These are phyloP conservation scores for Erpobdella octoculata DNA, from an alignment of 2,888 invertebrate genomes.

Conservation along the genomic window DNA sequence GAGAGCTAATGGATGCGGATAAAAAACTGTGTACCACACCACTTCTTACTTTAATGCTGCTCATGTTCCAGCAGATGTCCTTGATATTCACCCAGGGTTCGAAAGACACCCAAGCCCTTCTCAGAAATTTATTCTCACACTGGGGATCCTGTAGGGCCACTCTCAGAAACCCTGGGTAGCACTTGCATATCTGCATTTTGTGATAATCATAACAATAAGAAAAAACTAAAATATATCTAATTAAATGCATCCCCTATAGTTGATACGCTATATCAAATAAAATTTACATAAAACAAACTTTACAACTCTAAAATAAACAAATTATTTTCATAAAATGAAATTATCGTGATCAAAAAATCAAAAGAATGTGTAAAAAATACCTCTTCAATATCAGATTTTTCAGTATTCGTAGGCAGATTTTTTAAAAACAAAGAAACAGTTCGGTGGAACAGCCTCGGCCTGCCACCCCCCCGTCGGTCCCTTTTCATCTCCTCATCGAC, in stretches of 20 bases:
- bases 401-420: neutral
- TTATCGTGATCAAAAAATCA: neutral
- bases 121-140: slow-evolving; percentile 87
- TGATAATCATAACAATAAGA: neutral
- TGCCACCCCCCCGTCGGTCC: too few species aligned
- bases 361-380: neutral
- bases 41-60: slow-evolving; percentile 71
- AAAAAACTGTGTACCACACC: neutral
- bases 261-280: neutral
- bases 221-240: neutral
- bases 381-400: neutral
- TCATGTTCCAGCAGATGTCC: slow-evolving; percentile 97
- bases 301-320: neutral
- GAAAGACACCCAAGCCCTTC: slow-evolving; percentile 97
- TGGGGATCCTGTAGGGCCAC: slow-evolving; percentile 94
- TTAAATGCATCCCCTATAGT: neutral
- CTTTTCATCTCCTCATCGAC: neutral
- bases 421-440: slow-evolving; percentile 21
- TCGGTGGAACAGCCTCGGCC: neutral
- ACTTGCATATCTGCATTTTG: slow-evolving; percentile 65
- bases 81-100: slow-evolving; percentile 92
- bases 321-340: neutral
- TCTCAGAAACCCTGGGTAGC: slow-evolving; percentile 75
- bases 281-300: neutral
- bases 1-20: too few species aligned